phyloP scores from a whole-genome alignment of 1,140 invertebrate species.

The Daktulosphaira vitifoliae region DNA sequence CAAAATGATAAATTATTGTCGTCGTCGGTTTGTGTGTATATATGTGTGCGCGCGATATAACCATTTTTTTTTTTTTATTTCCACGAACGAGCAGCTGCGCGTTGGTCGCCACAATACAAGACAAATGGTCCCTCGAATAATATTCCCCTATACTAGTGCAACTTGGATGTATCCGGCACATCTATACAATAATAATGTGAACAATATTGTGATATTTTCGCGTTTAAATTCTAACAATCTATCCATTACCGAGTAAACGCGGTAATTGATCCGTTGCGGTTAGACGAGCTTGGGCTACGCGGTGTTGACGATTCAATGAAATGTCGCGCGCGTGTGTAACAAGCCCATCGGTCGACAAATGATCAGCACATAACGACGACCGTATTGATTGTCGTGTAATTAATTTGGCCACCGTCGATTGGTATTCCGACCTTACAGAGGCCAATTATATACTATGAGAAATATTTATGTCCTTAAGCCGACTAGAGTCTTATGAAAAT shows the following conservation, averaged over 20 bases:
- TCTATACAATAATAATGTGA: not conserved
- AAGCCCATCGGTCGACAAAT: too few relatives aligned
- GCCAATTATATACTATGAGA: too few relatives aligned
- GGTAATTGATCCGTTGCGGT: too few relatives aligned
- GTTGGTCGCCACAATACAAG: slow-evolving; percentile 27
- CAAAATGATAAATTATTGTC: slow-evolving; percentile 27
- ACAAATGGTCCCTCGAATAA: slow-evolving; percentile 5
- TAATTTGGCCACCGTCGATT: too few relatives aligned
- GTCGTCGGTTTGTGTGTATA: not conserved
- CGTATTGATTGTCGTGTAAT: too few relatives aligned
- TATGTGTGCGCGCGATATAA: not conserved
- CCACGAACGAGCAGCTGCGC: slow-evolving; percentile 30
- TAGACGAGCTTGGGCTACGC: too few relatives aligned
- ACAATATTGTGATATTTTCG: slow-evolving; percentile 26
- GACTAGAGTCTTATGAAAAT: slow-evolving; percentile 22
- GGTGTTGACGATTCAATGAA: too few relatives aligned
- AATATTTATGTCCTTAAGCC: too few relatives aligned
- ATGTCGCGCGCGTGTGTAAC: too few relatives aligned
- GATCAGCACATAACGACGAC: too few relatives aligned
- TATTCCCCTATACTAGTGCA: slow-evolving; percentile 7
- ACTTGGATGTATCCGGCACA: not conserved
- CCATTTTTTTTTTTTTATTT: slow-evolving; percentile 20
- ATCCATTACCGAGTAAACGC: slow-evolving; percentile 6
- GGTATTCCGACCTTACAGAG: too few relatives aligned
- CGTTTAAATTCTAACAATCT: slow-evolving; percentile 11